Evolutionary conservation across 1,140 invertebrate species (phyloP).

Genomic region (Drosophila bipectinata): DNA sequence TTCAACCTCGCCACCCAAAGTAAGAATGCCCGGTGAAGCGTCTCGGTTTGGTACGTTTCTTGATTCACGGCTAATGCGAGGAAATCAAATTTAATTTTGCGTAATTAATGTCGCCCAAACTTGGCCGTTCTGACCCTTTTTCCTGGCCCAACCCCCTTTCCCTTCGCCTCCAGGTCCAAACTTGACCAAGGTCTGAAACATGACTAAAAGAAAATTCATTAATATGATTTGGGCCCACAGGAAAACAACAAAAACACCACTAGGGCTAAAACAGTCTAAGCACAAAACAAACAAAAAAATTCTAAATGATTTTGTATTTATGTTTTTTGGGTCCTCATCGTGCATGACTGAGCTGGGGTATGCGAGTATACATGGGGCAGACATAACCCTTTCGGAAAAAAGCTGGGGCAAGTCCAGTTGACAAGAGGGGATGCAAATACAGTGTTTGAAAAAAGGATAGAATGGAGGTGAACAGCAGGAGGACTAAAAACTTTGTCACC

Average conservation of each 20-base stretch:
- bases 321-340: constrained; percentile 32
- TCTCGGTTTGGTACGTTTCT: constrained; percentile 32
- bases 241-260: constrained; percentile 32
- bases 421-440: neutral
- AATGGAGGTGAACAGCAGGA: neutral
- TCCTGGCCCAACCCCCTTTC: neutral
- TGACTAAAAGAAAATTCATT: constrained; percentile 75
- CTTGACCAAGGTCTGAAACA: constrained; percentile 42
- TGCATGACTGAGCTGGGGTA: constrained; percentile 36
- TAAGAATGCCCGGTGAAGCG: constrained; percentile 21
- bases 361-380: neutral
- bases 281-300: constrained; percentile 22
- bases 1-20: neutral
- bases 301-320: constrained; percentile 41
- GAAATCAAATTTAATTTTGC: constrained; percentile 80
- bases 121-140: constrained; percentile 27
- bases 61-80: constrained; percentile 65
- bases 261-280: constrained; percentile 24
- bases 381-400: constrained; percentile 14
- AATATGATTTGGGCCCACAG: constrained; percentile 70
- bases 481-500: constrained; percentile 26
- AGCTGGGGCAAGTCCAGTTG: constrained; percentile 1
- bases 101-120: constrained; percentile 73
- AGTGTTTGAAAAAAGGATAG: neutral
- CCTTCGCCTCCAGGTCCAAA: neutral